Evolutionary conservation across 1,140 invertebrate species (phyloP).

Genomic region (Phymastichus coffea): DNA sequence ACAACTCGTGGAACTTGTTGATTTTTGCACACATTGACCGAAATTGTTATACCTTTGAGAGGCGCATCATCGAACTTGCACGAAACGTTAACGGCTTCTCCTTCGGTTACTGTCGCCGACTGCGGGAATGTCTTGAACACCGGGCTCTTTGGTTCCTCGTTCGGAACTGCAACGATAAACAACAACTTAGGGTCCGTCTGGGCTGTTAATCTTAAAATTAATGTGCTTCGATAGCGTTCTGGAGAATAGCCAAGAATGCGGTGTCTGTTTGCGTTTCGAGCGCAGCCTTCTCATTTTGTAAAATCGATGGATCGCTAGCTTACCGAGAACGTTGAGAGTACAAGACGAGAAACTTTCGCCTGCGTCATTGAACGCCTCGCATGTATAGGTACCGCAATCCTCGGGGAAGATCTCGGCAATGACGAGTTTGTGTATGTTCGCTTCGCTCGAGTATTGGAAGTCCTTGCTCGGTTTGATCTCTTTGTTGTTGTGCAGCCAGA

Average conservation of each 20-base stretch:
- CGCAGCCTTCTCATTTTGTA: no score
- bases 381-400: conserved; percentile 90
- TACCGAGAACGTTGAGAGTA: conserved; percentile 76
- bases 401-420: conserved; percentile 95
- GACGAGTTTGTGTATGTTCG: conserved; percentile 85
- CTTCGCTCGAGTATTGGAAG: conserved; percentile 89
- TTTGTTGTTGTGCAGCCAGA: conserved; percentile 96
- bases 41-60: conserved; percentile 60
- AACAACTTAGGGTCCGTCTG: no score
- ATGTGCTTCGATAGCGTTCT: no score
- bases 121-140: conserved; percentile 86
- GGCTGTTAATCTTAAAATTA: no score
- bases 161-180: conserved; percentile 71
- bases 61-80: conserved; percentile 74
- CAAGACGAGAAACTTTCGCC: conserved; percentile 92
- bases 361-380: conserved; percentile 93
- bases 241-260: no score
- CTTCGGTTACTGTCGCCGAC: conserved; percentile 81
- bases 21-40: no score
- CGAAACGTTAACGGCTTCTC: conserved; percentile 77
- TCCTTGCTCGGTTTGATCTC: conserved; percentile 96
- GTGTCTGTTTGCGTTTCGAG: no score
- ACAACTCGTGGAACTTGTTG: conserved; percentile 2
- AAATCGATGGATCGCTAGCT: conserved; percentile 22
- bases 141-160: conserved; percentile 80